These are phyloP conservation scores for Diadophis punctatus DNA, from an alignment of 2,113 vertebrate species.

Conservation along the genomic window DNA sequence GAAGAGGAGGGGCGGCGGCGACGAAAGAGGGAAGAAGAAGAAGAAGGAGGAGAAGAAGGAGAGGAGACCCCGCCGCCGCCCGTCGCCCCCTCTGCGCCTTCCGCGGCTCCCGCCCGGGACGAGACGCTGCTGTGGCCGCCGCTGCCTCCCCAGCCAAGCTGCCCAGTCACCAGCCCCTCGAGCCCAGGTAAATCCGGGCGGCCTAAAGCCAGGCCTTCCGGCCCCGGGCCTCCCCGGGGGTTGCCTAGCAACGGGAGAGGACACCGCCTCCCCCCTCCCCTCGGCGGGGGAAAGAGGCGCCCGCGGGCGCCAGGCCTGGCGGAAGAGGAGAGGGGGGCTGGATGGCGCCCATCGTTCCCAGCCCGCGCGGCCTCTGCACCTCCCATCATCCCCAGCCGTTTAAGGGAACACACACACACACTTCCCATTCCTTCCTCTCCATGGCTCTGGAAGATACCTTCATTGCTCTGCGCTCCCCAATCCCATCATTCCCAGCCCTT, in stretches of 20 bases:
- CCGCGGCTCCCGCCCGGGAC: not conserved
- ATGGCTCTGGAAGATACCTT: too few relatives aligned
- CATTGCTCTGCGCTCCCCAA: too few relatives aligned
- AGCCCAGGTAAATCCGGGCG: constrained; percentile 56
- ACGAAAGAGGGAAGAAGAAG: not conserved
- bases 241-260: not conserved
- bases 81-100: constrained; percentile 7
- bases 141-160: constrained; percentile 55
- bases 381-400: not conserved
- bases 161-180: constrained; percentile 64
- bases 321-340: not conserved
- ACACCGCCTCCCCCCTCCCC: not conserved
- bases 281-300: rapidly evolving
- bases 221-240: not conserved
- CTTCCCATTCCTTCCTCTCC: too few relatives aligned
- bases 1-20: not conserved
- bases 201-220: not conserved
- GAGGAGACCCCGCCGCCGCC: constrained; percentile 28
- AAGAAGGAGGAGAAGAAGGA: not conserved
- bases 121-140: constrained; percentile 27
- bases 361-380: not conserved
- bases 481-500: not conserved
- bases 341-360: not conserved
- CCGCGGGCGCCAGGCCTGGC: not conserved
- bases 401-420: too few relatives aligned